phyloP scores from a whole-genome alignment of 1,140 invertebrate species.

The Grapholita molesta region DNA sequence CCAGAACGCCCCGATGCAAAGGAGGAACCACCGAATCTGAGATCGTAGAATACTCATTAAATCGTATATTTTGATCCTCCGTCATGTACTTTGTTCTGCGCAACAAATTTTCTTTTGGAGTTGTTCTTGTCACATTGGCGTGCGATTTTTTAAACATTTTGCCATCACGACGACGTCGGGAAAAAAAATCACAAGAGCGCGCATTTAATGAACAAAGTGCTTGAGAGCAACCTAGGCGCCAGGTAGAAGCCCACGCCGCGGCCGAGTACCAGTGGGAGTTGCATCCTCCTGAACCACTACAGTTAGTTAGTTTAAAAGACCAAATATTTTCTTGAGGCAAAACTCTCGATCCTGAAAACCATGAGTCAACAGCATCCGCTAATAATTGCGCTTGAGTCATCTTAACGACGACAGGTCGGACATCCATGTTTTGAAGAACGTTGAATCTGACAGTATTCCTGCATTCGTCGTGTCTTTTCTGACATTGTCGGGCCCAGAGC shows the following conservation, averaged over 20 bases:
- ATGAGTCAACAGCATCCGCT: constrained; percentile 59
- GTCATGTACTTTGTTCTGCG: constrained; percentile 53
- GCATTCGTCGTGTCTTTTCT: constrained; percentile 66
- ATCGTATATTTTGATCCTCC: constrained; percentile 15
- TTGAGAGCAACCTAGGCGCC: constrained; percentile 67
- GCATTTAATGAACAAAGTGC: constrained; percentile 54
- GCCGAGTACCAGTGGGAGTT: constrained; percentile 65
- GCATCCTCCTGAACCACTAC: constrained; percentile 57
- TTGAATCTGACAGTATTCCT: constrained; percentile 66
- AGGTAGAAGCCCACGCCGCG: constrained; percentile 64
- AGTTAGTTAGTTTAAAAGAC: constrained; percentile 57
- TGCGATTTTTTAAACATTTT: not conserved
- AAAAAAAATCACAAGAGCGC: constrained; percentile 49
- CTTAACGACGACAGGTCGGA: constrained; percentile 49
- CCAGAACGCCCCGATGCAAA: constrained; percentile 45
- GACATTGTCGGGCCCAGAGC: constrained; percentile 65
- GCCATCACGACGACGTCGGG: constrained; percentile 35
- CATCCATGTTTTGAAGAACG: constrained; percentile 67
- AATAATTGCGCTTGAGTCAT: constrained; percentile 65
- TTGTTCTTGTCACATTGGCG: constrained; percentile 30
- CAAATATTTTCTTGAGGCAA: constrained; percentile 55
- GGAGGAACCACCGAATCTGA: constrained; percentile 36
- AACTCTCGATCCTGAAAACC: constrained; percentile 61
- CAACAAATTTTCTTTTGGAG: constrained; percentile 43
- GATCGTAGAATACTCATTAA: constrained; percentile 45